Percentiles rank a stretch among this genome's conserved stretches.
Evolutionary conservation across 2,888 invertebrate genomes (phyloP).

Genomic region (Sicus ferrugineus): DNA sequence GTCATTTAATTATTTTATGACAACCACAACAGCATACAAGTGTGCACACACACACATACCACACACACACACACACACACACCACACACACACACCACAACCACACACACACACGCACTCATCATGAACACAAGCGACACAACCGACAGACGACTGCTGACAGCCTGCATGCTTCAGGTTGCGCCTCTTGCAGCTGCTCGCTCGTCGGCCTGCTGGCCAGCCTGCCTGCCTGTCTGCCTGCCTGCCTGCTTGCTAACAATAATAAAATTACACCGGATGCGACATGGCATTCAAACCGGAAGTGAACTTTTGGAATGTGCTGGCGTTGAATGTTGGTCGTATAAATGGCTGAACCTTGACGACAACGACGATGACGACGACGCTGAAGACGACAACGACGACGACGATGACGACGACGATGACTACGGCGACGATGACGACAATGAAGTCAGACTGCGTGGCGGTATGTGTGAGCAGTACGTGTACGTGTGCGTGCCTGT

Average conservation of each 20-base stretch:
- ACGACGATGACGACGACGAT: too few relatives aligned
- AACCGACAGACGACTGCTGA: conserved; percentile 25
- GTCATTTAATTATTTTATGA: conserved; percentile 33
- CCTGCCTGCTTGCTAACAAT: conserved; percentile 20
- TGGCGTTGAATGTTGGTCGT: conserved; percentile 1
- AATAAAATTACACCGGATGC: conserved; percentile 34
- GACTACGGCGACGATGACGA: too few relatives aligned
- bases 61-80: conserved; percentile 1
- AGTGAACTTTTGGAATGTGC: conserved; percentile 17
- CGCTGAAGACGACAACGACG: too few relatives aligned
- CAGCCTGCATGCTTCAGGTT: conserved; percentile 23
- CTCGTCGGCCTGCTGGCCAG: too few relatives aligned
- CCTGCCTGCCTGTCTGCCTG: conserved; percentile 10
- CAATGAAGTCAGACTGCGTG: background rate
- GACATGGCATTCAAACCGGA: conserved; percentile 31
- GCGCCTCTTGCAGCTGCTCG: too few relatives aligned
- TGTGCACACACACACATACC: too few relatives aligned
- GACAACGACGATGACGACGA: background rate
- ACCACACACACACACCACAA: background rate
- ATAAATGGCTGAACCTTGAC: conserved; percentile 1
- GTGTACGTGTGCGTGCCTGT: background rate
- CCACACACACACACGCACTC: background rate
- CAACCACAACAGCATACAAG: conserved; percentile 21
- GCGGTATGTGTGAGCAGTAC: too few relatives aligned
- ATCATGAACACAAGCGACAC: background rate